Conservation (phyloP, 2,797 vertebrate species). For the Hoplostethus atlanticus region DNA sequence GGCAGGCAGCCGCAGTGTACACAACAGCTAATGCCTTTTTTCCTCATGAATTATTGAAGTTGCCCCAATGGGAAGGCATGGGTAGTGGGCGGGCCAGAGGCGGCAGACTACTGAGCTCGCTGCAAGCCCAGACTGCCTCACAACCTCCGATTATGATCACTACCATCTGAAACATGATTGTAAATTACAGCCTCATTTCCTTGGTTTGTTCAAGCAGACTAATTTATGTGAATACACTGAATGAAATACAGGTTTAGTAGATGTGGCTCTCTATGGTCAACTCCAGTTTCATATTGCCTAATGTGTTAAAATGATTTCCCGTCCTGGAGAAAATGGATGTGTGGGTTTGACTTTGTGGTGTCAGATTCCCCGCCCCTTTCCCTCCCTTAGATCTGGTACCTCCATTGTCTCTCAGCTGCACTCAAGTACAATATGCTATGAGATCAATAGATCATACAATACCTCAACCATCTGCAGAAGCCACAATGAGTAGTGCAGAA, state of each 20-base stretch:
- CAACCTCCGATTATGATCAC: constrained; percentile 27
- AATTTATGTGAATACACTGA: neutral
- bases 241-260: neutral
- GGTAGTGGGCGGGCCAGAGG: constrained; percentile 46
- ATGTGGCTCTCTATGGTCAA: constrained; percentile 5
- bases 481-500: constrained; percentile 50
- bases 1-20: constrained; percentile 55
- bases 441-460: constrained; percentile 68
- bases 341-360: constrained; percentile 63
- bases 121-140: constrained; percentile 38
- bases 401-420: constrained; percentile 52
- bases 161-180: constrained; percentile 21
- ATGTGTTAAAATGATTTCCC: constrained; percentile 43
- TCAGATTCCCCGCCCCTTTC: constrained; percentile 48
- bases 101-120: constrained; percentile 30
- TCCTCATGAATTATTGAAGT: constrained; percentile 79
- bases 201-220: constrained; percentile 8
- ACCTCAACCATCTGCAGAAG: constrained; percentile 55
- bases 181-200: constrained; percentile 28
- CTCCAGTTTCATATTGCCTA: constrained; percentile 16
- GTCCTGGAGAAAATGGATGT: constrained; percentile 39
- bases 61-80: constrained; percentile 57
- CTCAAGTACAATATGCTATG: constrained; percentile 56
- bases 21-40: constrained; percentile 67
- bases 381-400: constrained; percentile 50